Conservation (phyloP, 1,140 invertebrate genomes). For the Leucophenga varia region DNA sequence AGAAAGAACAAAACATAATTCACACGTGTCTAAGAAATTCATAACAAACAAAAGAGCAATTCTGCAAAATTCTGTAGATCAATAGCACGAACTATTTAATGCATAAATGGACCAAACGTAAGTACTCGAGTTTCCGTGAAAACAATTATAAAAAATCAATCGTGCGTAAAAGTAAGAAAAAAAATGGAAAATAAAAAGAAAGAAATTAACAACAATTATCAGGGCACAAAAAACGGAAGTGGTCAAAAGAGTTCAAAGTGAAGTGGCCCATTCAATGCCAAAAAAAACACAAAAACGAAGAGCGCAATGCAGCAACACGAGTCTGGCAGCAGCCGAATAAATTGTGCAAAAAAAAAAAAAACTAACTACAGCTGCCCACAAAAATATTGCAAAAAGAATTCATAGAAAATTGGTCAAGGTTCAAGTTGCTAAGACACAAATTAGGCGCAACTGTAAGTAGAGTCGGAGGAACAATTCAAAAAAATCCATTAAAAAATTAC, state of each 20-base stretch:
- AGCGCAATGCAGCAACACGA: constrained; percentile 24
- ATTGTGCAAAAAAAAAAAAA: constrained; percentile 16
- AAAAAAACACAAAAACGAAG: constrained; percentile 14
- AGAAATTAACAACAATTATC: constrained; percentile 9
- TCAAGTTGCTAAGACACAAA: constrained; percentile 20
- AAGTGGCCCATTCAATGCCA: constrained; percentile 33
- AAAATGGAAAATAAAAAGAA: too few relatives aligned
- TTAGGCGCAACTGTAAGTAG: constrained; percentile 16
- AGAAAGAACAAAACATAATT: too few relatives aligned
- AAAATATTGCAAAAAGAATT: constrained; percentile 8
- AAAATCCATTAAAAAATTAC: constrained; percentile 8
- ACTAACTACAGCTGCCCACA: constrained; percentile 29
- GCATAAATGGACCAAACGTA: too few relatives aligned
- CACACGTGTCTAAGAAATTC: too few relatives aligned
- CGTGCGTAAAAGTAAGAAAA: constrained; percentile 28
- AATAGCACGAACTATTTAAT: constrained; percentile 42
- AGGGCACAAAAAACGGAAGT: constrained; percentile 37
- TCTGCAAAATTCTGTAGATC: too few relatives aligned
- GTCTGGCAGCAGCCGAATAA: constrained; percentile 1
- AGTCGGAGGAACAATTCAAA: constrained; percentile 12
- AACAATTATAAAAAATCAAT: constrained; percentile 14
- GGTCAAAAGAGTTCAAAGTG: constrained; percentile 29
- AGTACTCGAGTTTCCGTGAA: constrained; percentile 13
- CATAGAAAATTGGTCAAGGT: constrained; percentile 13
- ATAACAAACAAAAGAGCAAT: too few relatives aligned